A percentile compares a stretch with the other conserved stretches of the same genome.
These are phyloP conservation scores for Percopsis transmontana DNA, from an alignment of 2,113 vertebrate genomes.

Conservation along the genomic window DNA sequence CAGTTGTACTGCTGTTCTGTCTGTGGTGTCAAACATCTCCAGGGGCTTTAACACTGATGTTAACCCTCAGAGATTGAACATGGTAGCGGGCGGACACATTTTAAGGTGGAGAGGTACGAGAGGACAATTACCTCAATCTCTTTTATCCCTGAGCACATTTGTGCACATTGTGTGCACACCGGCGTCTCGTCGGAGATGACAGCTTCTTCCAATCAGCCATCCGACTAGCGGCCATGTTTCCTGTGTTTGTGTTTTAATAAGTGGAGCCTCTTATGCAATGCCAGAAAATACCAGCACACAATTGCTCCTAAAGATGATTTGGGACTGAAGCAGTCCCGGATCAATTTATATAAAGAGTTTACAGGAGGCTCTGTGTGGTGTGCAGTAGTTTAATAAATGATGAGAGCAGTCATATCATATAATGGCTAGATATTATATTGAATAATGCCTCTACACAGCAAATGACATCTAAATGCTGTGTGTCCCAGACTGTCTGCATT, in stretches of 20 bases:
- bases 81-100: no score
- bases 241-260: slow-evolving; percentile 45
- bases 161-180: slow-evolving; percentile 29
- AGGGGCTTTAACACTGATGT: no score
- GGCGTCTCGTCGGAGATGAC: slow-evolving; percentile 26
- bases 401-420: no score
- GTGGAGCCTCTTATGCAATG: slow-evolving; percentile 2
- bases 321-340: slow-evolving; percentile 8
- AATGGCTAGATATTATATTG: no score
- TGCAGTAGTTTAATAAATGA: not conserved
- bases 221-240: slow-evolving; percentile 40
- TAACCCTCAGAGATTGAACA: no score
- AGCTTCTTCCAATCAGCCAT: slow-evolving; percentile 47
- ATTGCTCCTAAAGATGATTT: slow-evolving; percentile 30
- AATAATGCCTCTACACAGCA: no score
- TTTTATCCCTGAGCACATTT: slow-evolving; percentile 29
- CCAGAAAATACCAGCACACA: slow-evolving; percentile 3
- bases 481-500: no score
- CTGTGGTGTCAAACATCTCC: no score
- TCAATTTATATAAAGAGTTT: slow-evolving; percentile 35
- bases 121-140: slow-evolving; percentile 54
- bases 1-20: no score
- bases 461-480: no score
- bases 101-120: slow-evolving; percentile 6
- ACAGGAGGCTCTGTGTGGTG: slow-evolving; percentile 7